These are phyloP conservation scores for Ashinkailepas kermadecensis DNA, from an alignment of 2,888 invertebrate genomes.

Conservation along the genomic window DNA sequence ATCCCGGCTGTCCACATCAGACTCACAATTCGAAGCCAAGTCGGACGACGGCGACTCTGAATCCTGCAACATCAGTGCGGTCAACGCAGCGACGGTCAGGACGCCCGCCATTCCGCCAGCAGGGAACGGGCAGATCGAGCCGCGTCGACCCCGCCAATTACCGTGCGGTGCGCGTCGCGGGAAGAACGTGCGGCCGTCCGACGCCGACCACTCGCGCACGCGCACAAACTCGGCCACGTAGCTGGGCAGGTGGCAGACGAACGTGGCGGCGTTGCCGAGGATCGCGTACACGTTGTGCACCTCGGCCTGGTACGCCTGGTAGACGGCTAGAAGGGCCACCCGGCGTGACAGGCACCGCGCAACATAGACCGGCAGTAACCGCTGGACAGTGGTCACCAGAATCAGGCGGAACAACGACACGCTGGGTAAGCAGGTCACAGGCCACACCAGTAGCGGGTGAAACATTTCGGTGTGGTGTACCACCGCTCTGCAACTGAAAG, in stretches of 20 bases:
- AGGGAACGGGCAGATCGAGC: not conserved
- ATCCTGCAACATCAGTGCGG: not conserved
- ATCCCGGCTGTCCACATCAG: not conserved
- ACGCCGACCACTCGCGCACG: constrained; percentile 74
- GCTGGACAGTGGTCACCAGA: too few species aligned
- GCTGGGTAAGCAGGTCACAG: too few species aligned
- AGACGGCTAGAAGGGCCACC: constrained; percentile 32
- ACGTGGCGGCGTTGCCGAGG: constrained; percentile 35
- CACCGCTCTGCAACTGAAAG: too few species aligned
- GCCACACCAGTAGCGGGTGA: too few species aligned
- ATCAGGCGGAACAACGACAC: too few species aligned
- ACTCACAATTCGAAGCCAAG: not conserved
- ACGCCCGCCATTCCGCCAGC: too few species aligned
- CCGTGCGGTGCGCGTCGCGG: not conserved
- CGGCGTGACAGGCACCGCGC: too few species aligned
- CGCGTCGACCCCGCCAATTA: not conserved
- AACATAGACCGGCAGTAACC: too few species aligned
- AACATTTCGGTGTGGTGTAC: too few species aligned
- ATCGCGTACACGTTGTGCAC: constrained; percentile 35
- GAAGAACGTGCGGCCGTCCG: constrained; percentile 47
- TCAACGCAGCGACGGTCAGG: too few species aligned
- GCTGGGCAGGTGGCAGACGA: constrained; percentile 40
- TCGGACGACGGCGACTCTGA: not conserved
- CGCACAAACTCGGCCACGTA: constrained; percentile 83
- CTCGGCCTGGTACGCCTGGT: constrained; percentile 35